Conservation (phyloP, 2,888 invertebrate species). For the Amorpha juglandis region DNA sequence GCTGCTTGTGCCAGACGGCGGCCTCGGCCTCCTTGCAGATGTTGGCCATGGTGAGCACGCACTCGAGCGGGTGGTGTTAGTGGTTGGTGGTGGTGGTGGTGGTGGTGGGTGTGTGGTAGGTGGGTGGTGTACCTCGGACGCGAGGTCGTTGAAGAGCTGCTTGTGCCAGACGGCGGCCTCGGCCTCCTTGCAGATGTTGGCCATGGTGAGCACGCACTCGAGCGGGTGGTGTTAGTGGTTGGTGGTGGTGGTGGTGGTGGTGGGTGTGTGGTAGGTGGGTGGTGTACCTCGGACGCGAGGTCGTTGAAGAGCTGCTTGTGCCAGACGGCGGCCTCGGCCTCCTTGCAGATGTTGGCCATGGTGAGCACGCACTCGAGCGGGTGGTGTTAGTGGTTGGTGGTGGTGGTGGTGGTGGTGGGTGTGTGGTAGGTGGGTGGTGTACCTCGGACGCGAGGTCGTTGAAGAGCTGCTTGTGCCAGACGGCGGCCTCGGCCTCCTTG, state of each 20-base stretch:
- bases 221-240: too few species aligned
- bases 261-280: too few species aligned
- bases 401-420: too few species aligned
- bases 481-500: conserved; percentile 97
- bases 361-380: conserved; percentile 94
- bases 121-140: conserved; percentile 71
- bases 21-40: conserved; percentile 99
- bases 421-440: too few species aligned
- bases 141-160: conserved; percentile 93
- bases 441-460: conserved; percentile 87
- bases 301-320: conserved; percentile 95
- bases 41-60: conserved; percentile 95
- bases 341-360: conserved; percentile 97
- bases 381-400: too few species aligned
- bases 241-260: too few species aligned
- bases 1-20: conserved; percentile 96
- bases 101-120: too few species aligned
- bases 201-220: conserved; percentile 95
- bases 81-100: too few species aligned
- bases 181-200: conserved; percentile 97
- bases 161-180: conserved; percentile 98
- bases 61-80: conserved; percentile 96
- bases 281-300: conserved; percentile 82
- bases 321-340: conserved; percentile 98
- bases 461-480: conserved; percentile 96